Evolutionary conservation across 2,888 invertebrate genomes (phyloP).

Genomic region (Nemurella pictetii): DNA sequence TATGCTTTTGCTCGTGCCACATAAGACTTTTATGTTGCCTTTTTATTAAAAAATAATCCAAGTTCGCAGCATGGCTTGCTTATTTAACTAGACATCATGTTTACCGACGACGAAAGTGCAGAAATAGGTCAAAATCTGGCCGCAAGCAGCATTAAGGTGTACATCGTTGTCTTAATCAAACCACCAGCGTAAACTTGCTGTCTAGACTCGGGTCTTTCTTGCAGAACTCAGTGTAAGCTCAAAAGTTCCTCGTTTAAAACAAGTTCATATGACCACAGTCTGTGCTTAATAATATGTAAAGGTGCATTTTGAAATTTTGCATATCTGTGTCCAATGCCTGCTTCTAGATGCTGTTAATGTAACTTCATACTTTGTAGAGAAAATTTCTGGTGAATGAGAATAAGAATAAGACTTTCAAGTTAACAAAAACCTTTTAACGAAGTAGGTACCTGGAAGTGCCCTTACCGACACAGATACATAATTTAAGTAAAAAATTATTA

Average conservation of each 20-base stretch:
- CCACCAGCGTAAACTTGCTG: background rate
- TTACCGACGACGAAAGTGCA: background rate
- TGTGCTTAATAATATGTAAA: background rate
- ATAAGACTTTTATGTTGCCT: background rate
- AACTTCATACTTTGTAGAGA: background rate
- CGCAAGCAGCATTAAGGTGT: conserved; percentile 3
- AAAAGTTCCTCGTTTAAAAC: background rate
- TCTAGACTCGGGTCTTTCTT: conserved; percentile 2
- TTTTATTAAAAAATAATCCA: conserved; percentile 5
- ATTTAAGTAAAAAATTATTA: background rate
- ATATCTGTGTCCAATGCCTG: background rate
- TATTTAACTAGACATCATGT: conserved; percentile 3
- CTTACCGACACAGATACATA: background rate
- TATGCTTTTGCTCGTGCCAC: background rate
- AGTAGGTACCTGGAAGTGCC: background rate
- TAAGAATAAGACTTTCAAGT: background rate
- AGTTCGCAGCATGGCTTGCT: background rate
- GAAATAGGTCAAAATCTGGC: conserved; percentile 3
- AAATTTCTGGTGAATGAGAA: background rate
- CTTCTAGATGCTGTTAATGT: background rate
- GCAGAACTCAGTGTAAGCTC: background rate
- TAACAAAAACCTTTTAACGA: background rate
- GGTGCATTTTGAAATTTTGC: background rate
- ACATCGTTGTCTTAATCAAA: background rate
- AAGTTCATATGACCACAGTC: background rate